A percentile compares a stretch with the other conserved stretches of the same genome.
Evolutionary conservation across 2,113 vertebrate genomes (phyloP).

Genomic region (Hemicordylus capensis): DNA sequence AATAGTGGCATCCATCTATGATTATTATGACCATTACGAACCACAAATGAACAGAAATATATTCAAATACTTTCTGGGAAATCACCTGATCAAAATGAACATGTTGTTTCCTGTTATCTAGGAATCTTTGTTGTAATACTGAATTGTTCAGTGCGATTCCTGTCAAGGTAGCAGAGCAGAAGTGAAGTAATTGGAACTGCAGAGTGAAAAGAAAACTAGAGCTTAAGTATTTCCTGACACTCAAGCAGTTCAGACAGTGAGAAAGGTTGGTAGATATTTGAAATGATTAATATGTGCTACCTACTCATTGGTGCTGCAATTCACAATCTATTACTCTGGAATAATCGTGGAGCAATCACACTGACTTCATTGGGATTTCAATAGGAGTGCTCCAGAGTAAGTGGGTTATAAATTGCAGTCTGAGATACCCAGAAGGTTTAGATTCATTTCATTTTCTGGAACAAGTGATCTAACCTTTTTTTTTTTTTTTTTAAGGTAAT

Average conservation of each 20-base stretch:
- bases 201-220: conserved; percentile 66
- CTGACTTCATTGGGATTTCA: conserved; percentile 4
- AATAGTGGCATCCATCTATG: not conserved
- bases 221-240: conserved; percentile 66
- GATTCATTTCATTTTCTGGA: conserved; percentile 60
- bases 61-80: conserved; percentile 52
- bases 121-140: conserved; percentile 56
- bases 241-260: conserved; percentile 57
- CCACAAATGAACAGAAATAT: conserved; percentile 54
- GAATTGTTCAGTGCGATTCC: conserved; percentile 58
- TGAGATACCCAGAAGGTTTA: conserved; percentile 57
- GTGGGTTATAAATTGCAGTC: not conserved
- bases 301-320: conserved; percentile 37
- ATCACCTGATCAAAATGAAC: conserved; percentile 22
- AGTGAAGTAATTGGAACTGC: conserved; percentile 70
- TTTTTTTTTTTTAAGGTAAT: not conserved
- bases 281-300: conserved; percentile 67
- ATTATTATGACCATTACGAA: conserved; percentile 48
- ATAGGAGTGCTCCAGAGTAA: conserved; percentile 5
- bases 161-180: conserved; percentile 67
- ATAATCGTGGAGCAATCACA: conserved; percentile 11
- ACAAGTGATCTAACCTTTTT: conserved; percentile 44
- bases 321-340: conserved; percentile 14
- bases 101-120: conserved; percentile 60
- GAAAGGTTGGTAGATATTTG: conserved; percentile 64